These are phyloP conservation scores for Tragelaphus strepsiceros DNA, from an alignment of 2,113 vertebrate species.

Conservation along the genomic window DNA sequence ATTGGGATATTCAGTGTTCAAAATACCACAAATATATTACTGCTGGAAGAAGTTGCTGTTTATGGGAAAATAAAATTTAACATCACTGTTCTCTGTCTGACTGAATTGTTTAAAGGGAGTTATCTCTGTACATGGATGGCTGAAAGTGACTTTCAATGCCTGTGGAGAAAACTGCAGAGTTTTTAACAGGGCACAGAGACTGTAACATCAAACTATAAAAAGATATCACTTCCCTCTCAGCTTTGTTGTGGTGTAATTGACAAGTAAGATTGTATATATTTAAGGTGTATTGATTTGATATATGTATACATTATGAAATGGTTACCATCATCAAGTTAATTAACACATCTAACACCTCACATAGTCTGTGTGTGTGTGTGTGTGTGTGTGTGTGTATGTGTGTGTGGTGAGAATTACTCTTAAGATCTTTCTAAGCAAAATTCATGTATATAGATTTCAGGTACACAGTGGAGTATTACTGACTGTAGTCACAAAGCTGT, in stretches of 20 bases:
- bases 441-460: not conserved
- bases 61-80: constrained; percentile 50
- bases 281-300: not conserved
- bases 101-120: not conserved
- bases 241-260: not conserved
- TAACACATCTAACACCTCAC: not conserved
- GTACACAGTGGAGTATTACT: not conserved
- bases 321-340: not conserved
- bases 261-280: not conserved
- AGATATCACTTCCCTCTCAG: not conserved
- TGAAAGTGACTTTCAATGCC: not conserved
- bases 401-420: not conserved
- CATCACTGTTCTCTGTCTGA: not conserved
- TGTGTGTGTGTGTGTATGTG: not conserved
- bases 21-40: not conserved
- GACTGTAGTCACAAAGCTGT: no score
- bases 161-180: not conserved
- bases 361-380: not conserved
- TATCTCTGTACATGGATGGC: not conserved
- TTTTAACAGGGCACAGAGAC: not conserved
- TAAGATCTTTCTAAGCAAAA: not conserved
- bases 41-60: constrained; percentile 15
- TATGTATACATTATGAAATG: not conserved
- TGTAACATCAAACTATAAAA: not conserved
- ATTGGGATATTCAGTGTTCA: not conserved